Evolutionary conservation across 2,797 vertebrate genomes (phyloP), one percentile per base, ranked within the genome.

Genomic region (Tympanoctomys barrerae): DNA sequence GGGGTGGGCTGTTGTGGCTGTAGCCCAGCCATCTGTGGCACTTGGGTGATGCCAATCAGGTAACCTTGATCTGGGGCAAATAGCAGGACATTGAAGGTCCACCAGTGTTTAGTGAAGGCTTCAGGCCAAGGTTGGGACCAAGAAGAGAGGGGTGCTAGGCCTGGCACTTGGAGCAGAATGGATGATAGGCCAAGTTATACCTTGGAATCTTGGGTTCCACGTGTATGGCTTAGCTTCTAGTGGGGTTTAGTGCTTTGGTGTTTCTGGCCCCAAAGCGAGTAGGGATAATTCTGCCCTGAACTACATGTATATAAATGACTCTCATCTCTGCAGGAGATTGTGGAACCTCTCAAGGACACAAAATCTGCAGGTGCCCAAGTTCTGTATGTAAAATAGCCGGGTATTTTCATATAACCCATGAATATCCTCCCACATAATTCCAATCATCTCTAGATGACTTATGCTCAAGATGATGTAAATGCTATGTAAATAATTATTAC

Each of bases 371-470:
- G 13, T 52, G 73, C 39, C 64, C n/a, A 81, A 49, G 77, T 59
- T 12, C 24, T 19, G 68, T 66, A 64, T 16, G 8, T 71, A 77
- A 79, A 71, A 66, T 57, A 68, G 22, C 31, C 22, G 0, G 8
- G 10, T 13, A 52, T 49, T 26, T 89, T 22, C 73, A 77, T 26
- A 61, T 59, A 36, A 89, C 28, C 31, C 24, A 14, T 9, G 42
- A 2, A 39, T 1, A 52, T 62, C n/a, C 33, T 39, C 66, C 42
- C 49, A 16, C 10, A 31, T 12, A 77, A 12, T 77, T 73, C 52
- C 22, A 78, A 57, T 92, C 61, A 92, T 66, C 33, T 71, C 62
- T 33, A 49, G 77, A 57, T 73, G 54, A 88, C 66, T 62, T 52
- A 80, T 2, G 71, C 28, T 54, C 70, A 64, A 54, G 6, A n/a